Evolutionary conservation across 2,888 invertebrate species (phyloP), one percentile per base, ranked within the genome.

Genomic region (Tuta absoluta): DNA sequence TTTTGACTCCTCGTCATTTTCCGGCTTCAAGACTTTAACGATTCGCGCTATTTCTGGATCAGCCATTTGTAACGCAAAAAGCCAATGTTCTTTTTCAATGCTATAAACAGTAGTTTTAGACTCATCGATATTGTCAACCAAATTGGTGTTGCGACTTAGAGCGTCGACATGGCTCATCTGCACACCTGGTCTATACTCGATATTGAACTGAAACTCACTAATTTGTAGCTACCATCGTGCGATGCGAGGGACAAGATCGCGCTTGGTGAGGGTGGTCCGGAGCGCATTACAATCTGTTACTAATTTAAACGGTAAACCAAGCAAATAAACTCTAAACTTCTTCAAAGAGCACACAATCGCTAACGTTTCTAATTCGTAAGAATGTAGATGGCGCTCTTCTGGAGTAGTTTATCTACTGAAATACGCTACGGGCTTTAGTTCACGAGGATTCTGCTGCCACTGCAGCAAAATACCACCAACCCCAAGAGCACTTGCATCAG

Each of bases 331-430:
- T 7, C 63, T 28, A n/a, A 63, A 63, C n/a, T 62, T 56, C 14
- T 41, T 65, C 61, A 67, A 21, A 0, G 65, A 62, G n/a, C 38
- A 10, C 3, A 65, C 65, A 4, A 67, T 62, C 0, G 65, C 67
- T 21, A 67, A 51, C 1, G 65, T 67, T 45, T 67, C 67, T 12
- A 67, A 64, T 45, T 86, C 85, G 28, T 77, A 78, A 0, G 76
- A 76, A 37, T 77, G 77, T 48, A 79, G 82, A 41, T 72, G 74
- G 5, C 38, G 21, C 68, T 87, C 84, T 1, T 72, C 69, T 0
- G 64, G 67, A 0, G 73, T 73, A 0, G 81, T 75, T 60, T 76
- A 76, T 8, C 77, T 71, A 51, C 79, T 81, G 38, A 70, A 76
- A 64, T 78, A 85, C 0, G 75, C 73, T 11, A 68, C 65, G 0